Conservation (phyloP, 2,113 vertebrate species). For the Myodes glareolus region DNA sequence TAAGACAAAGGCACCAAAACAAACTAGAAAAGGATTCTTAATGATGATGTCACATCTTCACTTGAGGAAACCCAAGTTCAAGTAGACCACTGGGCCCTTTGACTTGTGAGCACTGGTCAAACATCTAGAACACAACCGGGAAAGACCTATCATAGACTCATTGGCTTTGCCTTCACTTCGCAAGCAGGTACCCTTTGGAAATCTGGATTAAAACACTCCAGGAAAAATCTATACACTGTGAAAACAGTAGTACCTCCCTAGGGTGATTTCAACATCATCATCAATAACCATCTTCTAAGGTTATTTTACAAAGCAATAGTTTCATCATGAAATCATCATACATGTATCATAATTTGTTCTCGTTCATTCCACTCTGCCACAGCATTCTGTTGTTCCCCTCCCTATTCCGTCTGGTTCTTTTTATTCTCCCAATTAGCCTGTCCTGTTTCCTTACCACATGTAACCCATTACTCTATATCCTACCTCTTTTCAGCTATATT, state of each 20-base stretch:
- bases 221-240: not conserved
- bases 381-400: not conserved
- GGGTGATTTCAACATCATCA: not conserved
- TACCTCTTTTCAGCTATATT: not conserved
- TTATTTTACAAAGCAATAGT: not conserved
- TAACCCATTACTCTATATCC: not conserved
- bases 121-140: too few relatives aligned
- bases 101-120: not conserved
- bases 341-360: not conserved
- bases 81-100: not conserved
- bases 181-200: not conserved
- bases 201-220: not conserved
- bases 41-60: not conserved
- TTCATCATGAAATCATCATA: not conserved
- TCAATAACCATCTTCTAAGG: not conserved
- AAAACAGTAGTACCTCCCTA: not conserved
- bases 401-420: not conserved
- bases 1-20: not conserved
- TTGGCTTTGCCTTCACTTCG: not conserved
- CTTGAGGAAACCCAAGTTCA: not conserved
- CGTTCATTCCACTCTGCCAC: too few relatives aligned
- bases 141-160: not conserved
- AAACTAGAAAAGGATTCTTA: not conserved
- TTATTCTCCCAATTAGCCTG: not conserved
- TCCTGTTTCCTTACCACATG: not conserved